Conservation (phyloP, 2,797 vertebrate species). For the Alectoris magna region DNA sequence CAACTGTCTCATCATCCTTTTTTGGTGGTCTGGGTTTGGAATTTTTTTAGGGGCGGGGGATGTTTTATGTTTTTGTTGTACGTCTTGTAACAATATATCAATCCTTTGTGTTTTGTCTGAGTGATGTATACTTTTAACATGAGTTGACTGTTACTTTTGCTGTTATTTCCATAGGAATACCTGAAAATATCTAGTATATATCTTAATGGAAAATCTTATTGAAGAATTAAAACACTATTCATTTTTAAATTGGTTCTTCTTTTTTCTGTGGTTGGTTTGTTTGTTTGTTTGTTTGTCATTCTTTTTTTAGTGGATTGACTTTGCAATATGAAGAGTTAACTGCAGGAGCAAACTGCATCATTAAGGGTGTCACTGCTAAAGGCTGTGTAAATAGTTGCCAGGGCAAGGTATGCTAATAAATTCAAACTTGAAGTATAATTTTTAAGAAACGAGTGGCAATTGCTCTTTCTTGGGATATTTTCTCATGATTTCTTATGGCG, state of each 20-base stretch:
- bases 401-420: constrained; percentile 81
- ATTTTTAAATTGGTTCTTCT: neutral
- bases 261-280: neutral
- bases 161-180: neutral
- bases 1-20: neutral
- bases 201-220: neutral
- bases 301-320: constrained; percentile 81
- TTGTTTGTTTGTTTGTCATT: too few species aligned
- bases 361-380: constrained; percentile 84
- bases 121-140: neutral
- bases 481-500: neutral
- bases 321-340: constrained; percentile 80
- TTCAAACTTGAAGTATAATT: neutral
- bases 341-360: constrained; percentile 73
- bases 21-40: neutral
- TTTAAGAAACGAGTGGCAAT: neutral
- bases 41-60: neutral
- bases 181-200: neutral
- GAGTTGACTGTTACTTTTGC: neutral
- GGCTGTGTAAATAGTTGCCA: constrained; percentile 83
- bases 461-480: neutral
- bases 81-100: neutral
- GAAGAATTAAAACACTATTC: neutral
- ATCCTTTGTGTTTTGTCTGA: neutral
- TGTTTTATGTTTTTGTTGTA: neutral